Base-by-base conservation (phyloP, 2,888 invertebrate species). In the Trileptium ribeirensis region DNA sequence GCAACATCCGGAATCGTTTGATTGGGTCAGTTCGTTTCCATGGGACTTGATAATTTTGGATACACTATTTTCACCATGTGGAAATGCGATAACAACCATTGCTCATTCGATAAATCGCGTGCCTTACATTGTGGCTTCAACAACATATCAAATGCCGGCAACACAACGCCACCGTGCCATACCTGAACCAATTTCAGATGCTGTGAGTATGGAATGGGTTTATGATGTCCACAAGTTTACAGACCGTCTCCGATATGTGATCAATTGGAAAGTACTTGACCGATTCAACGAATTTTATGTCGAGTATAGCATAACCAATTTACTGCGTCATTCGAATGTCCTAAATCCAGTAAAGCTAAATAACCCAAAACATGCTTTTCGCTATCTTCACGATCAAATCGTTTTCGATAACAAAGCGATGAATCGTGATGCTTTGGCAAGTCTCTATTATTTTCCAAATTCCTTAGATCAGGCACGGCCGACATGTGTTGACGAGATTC, bases 21-120 rank as follows among this genome's bases (percentile, higher is more conserved):
- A 36, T 15, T 15, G 15, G 3, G 3, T 70, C 8, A 70, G 15
- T 19, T 8, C 15, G 3, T 24, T 29, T 29, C 24, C 24, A 33
- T 75, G 77, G 77, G 77, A 75, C 38, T 36, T 75, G 38, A n/a
- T 75, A 2, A 36, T 75, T 2, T n/a, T 75, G 15, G 77, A 75
- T 75, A 36, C 77, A 75, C 2, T 75, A 2, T 34, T 75, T 75
- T 34, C 37, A n/a, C 77, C 77, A 8, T 75, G 77, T 36, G 77
- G 77, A 2, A 37, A 33, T 8, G 39, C 39, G 2, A n/a, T 75
- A 24, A 33, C 38, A 8, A 8, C 8, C 8, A 51, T 51, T 8
- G 24, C 24, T 51, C 8, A 24, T 51, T 15, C 8, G 24, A 15
- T 51, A 51, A 51, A 51, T 15, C 51, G 24, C 51, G 51, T 24